These are phyloP conservation scores for Acrobasis repandana DNA, from an alignment of 2,888 invertebrate species.

Conservation along the genomic window DNA sequence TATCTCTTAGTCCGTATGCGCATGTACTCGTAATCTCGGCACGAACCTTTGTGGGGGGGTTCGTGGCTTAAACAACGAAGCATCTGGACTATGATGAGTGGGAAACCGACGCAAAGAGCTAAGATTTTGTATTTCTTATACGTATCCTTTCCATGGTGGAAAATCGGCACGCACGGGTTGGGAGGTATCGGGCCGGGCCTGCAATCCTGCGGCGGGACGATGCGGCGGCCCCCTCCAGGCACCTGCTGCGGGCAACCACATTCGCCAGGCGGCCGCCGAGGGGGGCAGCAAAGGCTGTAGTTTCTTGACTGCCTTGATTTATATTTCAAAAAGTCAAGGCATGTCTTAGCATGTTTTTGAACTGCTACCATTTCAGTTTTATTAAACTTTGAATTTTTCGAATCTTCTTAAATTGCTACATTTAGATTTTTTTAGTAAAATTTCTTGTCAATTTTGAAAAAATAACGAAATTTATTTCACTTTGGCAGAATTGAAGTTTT, in stretches of 20 bases:
- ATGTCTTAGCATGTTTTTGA: slow-evolving; percentile 1
- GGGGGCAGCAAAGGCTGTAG: slow-evolving; percentile 53
- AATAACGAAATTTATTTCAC: background rate
- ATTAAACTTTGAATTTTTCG: background rate
- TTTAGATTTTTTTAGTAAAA: background rate
- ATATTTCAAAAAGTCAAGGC: slow-evolving; percentile 6
- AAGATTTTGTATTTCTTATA: slow-evolving; percentile 60
- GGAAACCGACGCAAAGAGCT: slow-evolving; percentile 54
- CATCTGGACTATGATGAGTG: slow-evolving; percentile 56
- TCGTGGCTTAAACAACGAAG: slow-evolving; percentile 43
- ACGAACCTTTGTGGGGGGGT: slow-evolving; percentile 45
- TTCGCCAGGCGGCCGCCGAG: slow-evolving; percentile 44
- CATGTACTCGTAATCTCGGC: slow-evolving; percentile 88
- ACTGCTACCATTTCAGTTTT: slow-evolving; percentile 10
- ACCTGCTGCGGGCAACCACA: slow-evolving; percentile 46
- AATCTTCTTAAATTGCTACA: slow-evolving; percentile 6
- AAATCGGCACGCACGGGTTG: slow-evolving; percentile 59
- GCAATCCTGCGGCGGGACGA: slow-evolving; percentile 52
- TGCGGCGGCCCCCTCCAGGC: slow-evolving; percentile 47
- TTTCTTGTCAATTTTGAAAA: slow-evolving; percentile 5
- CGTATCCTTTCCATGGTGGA: slow-evolving; percentile 50
- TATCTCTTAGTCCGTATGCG: slow-evolving; percentile 89
- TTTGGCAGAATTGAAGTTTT: slow-evolving; percentile 2
- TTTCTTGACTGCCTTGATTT: slow-evolving; percentile 5
- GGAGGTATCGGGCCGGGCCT: slow-evolving; percentile 47